These are phyloP conservation scores for Cyclopterus lumpus DNA, from an alignment of 2,797 vertebrate species.

Conservation along the genomic window DNA sequence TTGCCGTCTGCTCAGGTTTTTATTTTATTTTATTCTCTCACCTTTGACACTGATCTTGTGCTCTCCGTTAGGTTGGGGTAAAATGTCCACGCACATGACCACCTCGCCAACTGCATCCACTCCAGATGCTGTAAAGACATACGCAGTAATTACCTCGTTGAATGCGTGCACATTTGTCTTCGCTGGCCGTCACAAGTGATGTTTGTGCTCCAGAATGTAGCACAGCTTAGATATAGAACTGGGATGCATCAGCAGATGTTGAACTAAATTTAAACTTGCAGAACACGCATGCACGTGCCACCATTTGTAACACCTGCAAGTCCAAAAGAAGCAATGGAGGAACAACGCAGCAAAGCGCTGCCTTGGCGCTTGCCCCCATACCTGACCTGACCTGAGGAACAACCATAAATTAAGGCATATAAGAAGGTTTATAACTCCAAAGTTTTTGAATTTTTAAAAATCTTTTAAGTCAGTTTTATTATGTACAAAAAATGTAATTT, in stretches of 20 bases:
- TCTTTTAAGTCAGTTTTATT: neutral
- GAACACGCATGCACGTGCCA: too few relatives aligned
- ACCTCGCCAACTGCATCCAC: constrained; percentile 95
- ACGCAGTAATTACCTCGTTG: neutral
- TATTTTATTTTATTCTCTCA: constrained; percentile 47
- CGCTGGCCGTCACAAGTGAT: neutral
- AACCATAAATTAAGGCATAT: too few relatives aligned
- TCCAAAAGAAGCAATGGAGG: too few relatives aligned
- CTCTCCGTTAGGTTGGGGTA: constrained; percentile 93
- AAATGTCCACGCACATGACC: constrained; percentile 91
- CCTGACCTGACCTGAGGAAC: too few relatives aligned
- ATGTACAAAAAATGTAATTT: too few relatives aligned
- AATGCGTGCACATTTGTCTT: constrained; percentile 3
- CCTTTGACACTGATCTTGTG: constrained; percentile 97
- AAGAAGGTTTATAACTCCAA: too few relatives aligned
- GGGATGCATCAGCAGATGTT: constrained; percentile 50
- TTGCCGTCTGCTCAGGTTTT: neutral
- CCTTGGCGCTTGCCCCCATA: too few relatives aligned
- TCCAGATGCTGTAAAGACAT: constrained; percentile 85
- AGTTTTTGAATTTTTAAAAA: too few relatives aligned
- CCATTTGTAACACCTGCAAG: too few relatives aligned
- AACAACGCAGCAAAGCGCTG: too few relatives aligned
- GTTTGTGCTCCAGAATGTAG: constrained; percentile 23
- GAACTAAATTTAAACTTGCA: constrained; percentile 27
- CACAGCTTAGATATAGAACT: constrained; percentile 35